These are phyloP conservation scores for Congeria kusceri DNA, from an alignment of 2,888 invertebrate species.

Conservation along the genomic window DNA sequence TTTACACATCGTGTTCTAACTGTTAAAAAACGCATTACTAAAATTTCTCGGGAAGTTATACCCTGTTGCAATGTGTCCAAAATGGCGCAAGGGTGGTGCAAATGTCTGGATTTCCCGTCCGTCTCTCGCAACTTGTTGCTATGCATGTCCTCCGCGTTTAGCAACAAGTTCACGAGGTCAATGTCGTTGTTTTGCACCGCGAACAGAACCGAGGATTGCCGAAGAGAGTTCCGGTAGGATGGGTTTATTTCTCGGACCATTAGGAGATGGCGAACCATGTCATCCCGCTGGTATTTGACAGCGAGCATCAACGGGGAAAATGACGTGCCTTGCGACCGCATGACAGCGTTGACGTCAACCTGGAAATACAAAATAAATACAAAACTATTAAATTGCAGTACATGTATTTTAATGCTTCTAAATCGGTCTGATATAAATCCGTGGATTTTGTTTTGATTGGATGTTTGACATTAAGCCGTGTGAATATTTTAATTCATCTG, in stretches of 20 bases:
- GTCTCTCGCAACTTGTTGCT: constrained; percentile 6
- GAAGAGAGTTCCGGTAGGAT: constrained; percentile 53
- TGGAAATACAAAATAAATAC: constrained; percentile 6
- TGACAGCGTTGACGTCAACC: constrained; percentile 54
- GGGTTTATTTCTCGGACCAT: constrained; percentile 48
- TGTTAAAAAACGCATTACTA: too few relatives aligned
- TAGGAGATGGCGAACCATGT: constrained; percentile 57
- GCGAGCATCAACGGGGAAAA: constrained; percentile 61
- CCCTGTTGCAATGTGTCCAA: constrained; percentile 61
- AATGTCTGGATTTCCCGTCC: constrained; percentile 10
- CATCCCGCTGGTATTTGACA: constrained; percentile 48
- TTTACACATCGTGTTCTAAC: too few relatives aligned
- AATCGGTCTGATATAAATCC: too few relatives aligned
- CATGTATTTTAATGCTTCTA: too few relatives aligned
- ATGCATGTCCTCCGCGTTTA: constrained; percentile 48
- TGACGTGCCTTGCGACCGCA: constrained; percentile 53
- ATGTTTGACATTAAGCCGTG: too few relatives aligned
- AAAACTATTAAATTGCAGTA: too few relatives aligned
- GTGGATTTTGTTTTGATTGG: too few relatives aligned
- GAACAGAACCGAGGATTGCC: constrained; percentile 57
- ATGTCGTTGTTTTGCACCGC: constrained; percentile 59
- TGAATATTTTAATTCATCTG: too few relatives aligned
- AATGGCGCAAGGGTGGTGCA: constrained; percentile 59
- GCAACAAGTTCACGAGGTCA: constrained; percentile 51
- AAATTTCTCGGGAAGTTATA: not conserved